Conservation (phyloP, 2,888 invertebrate species). For the Eupsilia transversa region DNA sequence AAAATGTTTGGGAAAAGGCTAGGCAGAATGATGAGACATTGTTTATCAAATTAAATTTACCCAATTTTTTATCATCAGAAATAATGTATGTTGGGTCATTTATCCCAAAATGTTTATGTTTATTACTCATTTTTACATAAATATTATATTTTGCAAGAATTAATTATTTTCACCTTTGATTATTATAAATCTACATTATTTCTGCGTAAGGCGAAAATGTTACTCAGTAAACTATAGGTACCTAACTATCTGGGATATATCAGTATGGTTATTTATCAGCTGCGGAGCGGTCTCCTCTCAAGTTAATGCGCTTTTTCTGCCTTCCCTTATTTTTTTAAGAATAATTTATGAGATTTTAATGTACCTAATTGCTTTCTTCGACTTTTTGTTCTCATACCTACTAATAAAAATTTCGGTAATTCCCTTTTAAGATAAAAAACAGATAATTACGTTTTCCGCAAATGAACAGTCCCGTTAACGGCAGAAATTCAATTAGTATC, state of each 20-base stretch:
- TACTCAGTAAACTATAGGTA: slow-evolving; percentile 12
- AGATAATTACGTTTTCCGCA: slow-evolving; percentile 62
- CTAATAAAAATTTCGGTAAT: slow-evolving; percentile 71
- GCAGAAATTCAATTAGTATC: slow-evolving; percentile 64
- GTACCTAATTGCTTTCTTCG: slow-evolving; percentile 76
- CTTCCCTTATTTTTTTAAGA: slow-evolving; percentile 75
- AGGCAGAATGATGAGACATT: no score
- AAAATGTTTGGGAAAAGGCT: no score
- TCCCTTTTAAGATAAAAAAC: slow-evolving; percentile 65
- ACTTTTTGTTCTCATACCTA: slow-evolving; percentile 70
- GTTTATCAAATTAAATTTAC: slow-evolving; percentile 57
- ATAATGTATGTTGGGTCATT: slow-evolving; percentile 20
- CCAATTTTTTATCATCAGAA: slow-evolving; percentile 29
- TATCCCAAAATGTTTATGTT: slow-evolving; percentile 21
- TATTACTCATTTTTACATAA: neutral
- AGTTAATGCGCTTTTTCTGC: slow-evolving; percentile 83
- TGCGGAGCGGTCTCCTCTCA: slow-evolving; percentile 71
- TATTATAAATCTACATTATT: slow-evolving; percentile 7
- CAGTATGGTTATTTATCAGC: slow-evolving; percentile 76
- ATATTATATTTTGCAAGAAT: slow-evolving; percentile 9
- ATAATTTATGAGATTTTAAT: slow-evolving; percentile 83
- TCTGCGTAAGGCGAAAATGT: slow-evolving; percentile 8
- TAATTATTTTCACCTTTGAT: neutral
- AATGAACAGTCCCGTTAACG: slow-evolving; percentile 68
- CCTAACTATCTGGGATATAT: slow-evolving; percentile 39